These are phyloP conservation scores for Balearica regulorum DNA, from an alignment of 2,797 vertebrate species.

Conservation along the genomic window DNA sequence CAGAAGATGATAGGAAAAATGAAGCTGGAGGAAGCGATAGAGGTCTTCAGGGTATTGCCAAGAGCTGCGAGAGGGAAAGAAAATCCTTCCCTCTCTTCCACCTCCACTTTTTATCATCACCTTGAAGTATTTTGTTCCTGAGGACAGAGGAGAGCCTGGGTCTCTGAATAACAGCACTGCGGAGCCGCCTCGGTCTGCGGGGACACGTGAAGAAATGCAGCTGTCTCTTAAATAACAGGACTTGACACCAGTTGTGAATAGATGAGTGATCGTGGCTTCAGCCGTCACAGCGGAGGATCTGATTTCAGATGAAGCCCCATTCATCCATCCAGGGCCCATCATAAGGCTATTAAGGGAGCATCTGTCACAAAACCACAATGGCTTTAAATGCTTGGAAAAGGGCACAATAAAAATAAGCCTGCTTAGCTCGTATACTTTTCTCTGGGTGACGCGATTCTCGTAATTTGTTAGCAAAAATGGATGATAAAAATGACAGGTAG, in stretches of 20 bases:
- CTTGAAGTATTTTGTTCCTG: background rate
- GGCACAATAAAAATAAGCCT: background rate
- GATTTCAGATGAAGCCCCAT: conserved; percentile 11
- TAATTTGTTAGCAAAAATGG: background rate
- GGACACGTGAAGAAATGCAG: background rate
- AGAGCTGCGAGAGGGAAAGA: background rate
- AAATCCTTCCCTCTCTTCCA: background rate
- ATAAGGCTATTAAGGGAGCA: background rate
- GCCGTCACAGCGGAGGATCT: background rate
- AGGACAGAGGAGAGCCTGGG: background rate
- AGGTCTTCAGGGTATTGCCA: background rate
- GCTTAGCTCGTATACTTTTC: background rate
- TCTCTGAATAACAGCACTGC: background rate
- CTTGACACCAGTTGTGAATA: conserved; percentile 25
- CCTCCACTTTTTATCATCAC: background rate
- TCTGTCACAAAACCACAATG: conserved; percentile 17
- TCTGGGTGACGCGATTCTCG: background rate
- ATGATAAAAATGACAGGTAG: background rate
- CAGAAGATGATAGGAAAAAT: background rate
- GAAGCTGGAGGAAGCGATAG: background rate
- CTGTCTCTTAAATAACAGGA: conserved; percentile 18
- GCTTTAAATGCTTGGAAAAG: conserved; percentile 4
- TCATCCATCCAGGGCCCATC: background rate
- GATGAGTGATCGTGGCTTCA: conserved; percentile 19
- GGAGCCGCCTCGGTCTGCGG: background rate